Evolutionary conservation across 2,888 invertebrate species (phyloP).

Genomic region (Plutella xylostella): DNA sequence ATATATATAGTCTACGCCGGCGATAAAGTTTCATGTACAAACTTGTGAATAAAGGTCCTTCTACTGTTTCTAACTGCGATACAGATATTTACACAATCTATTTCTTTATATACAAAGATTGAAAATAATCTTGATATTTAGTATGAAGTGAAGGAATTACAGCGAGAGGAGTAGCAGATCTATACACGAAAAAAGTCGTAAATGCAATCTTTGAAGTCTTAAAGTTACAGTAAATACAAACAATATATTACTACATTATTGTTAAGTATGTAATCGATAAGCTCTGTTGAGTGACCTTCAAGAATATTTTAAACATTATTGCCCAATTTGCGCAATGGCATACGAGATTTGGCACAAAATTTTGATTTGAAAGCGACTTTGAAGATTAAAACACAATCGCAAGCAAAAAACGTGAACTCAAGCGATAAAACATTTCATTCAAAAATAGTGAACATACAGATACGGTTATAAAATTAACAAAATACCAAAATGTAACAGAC

Average conservation of each 20-base stretch:
- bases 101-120: conserved; percentile 48
- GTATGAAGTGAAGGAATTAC: conserved; percentile 10
- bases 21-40: conserved; percentile 5
- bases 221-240: conserved; percentile 14
- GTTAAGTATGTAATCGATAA: conserved; percentile 1
- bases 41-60: conserved; percentile 9
- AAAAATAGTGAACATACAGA: conserved; percentile 48
- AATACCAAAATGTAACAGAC: conserved; percentile 36
- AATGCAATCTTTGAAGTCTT: conserved; percentile 25
- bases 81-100: conserved; percentile 51
- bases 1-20: conserved; percentile 42
- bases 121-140: conserved; percentile 8
- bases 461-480: conserved; percentile 55
- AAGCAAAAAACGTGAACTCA: conserved; percentile 32
- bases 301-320: conserved; percentile 26
- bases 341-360: conserved; percentile 52
- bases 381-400: conserved; percentile 13
- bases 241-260: conserved; percentile 6
- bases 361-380: conserved; percentile 12
- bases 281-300: neutral
- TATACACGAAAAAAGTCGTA: conserved; percentile 18
- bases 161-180: conserved; percentile 5
- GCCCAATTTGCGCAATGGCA: conserved; percentile 37
- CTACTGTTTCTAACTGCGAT: conserved; percentile 29
- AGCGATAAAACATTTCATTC: conserved; percentile 24